These are phyloP conservation scores for Chromoteleia sp. DNA, from an alignment of 2,888 invertebrate genomes.

Conservation along the genomic window DNA sequence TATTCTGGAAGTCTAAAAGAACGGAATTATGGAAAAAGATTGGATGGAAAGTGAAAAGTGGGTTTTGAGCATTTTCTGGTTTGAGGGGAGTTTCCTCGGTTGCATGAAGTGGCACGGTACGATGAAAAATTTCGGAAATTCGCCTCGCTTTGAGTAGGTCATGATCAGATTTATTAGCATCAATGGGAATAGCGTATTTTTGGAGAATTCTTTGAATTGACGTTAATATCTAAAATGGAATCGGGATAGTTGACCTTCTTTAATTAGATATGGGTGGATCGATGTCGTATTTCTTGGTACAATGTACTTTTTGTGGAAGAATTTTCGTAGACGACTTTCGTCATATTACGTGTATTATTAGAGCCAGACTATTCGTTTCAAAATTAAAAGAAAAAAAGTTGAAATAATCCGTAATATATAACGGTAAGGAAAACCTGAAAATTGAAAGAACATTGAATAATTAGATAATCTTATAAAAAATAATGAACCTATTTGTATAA, in stretches of 20 bases:
- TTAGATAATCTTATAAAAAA: too few species aligned
- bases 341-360: too few species aligned
- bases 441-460: too few species aligned
- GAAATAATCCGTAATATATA: too few species aligned
- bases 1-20: not conserved
- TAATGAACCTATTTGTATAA: too few species aligned
- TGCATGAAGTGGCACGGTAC: not conserved
- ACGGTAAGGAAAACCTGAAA: too few species aligned
- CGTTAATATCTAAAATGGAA: not conserved
- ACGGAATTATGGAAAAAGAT: not conserved
- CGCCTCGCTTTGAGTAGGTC: conserved; percentile 20
- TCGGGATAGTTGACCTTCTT: conserved; percentile 22
- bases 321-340: not conserved
- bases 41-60: conserved; percentile 12
- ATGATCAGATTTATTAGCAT: conserved; percentile 30
- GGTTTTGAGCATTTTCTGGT: not conserved
- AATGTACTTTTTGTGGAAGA: not conserved
- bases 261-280: conserved; percentile 29
- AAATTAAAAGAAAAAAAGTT: too few species aligned
- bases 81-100: not conserved
- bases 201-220: conserved; percentile 5
- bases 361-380: too few species aligned
- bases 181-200: conserved; percentile 7
- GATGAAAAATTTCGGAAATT: conserved; percentile 22
- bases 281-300: conserved; percentile 4